Evolutionary conservation across 2,888 invertebrate species (phyloP).

Genomic region (Ypsolopha sequella): DNA sequence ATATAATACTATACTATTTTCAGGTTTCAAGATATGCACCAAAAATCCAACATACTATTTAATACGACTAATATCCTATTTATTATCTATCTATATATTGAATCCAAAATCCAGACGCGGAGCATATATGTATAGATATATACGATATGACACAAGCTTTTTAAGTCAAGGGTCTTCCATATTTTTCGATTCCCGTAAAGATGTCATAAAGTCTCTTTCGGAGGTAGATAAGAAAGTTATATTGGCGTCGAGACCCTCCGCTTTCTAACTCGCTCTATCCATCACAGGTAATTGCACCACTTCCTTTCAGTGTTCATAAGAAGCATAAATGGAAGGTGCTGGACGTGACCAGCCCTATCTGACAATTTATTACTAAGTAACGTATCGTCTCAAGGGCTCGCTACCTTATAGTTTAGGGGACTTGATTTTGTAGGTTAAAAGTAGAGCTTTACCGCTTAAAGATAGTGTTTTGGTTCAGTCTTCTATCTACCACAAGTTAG

Average conservation of each 20-base stretch:
- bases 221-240: slow-evolving; percentile 59
- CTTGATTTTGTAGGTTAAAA: not conserved
- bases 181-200: slow-evolving; percentile 58
- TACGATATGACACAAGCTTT: not conserved
- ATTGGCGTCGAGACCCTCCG: slow-evolving; percentile 46
- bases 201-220: slow-evolving; percentile 55
- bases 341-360: slow-evolving; percentile 53
- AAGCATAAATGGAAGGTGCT: slow-evolving; percentile 50
- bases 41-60: too few species aligned
- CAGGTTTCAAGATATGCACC: too few species aligned
- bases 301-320: slow-evolving; percentile 48
- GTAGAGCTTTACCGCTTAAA: too few species aligned
- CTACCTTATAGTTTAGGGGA: not conserved
- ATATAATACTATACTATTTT: too few species aligned
- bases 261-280: slow-evolving; percentile 53
- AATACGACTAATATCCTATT: not conserved
- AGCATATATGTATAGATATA: too few species aligned
- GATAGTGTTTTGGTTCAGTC: too few species aligned
- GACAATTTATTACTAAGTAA: slow-evolving; percentile 33
- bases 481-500: too few species aligned
- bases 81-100: not conserved
- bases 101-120: not conserved
- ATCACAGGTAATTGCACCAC: slow-evolving; percentile 58
- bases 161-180: slow-evolving; percentile 21
- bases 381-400: not conserved